Conservation (phyloP, 2,797 vertebrate species). For the Percopsis omiscomaycus region DNA sequence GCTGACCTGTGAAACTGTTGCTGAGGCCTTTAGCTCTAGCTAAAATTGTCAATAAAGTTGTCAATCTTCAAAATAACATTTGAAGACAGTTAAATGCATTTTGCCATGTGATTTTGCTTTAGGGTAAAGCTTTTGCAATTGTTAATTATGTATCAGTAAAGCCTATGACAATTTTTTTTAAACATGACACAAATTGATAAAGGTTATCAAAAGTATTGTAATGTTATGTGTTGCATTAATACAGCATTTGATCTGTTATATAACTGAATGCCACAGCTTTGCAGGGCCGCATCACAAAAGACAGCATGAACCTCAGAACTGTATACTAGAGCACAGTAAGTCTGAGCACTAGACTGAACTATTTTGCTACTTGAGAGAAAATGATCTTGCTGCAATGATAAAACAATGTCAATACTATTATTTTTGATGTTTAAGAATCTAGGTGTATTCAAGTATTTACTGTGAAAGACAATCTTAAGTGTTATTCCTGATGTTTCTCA, state of each 20-base stretch:
- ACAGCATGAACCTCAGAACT: conserved; percentile 59
- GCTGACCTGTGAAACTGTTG: conserved; percentile 22
- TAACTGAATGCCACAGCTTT: conserved; percentile 45
- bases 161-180: conserved; percentile 51
- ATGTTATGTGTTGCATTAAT: conserved; percentile 19
- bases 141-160: conserved; percentile 30
- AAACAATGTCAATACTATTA: conserved; percentile 76
- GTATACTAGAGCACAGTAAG: conserved; percentile 48
- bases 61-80: conserved; percentile 17
- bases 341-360: conserved; percentile 60
- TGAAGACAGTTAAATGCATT: conserved; percentile 19
- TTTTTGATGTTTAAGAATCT: conserved; percentile 72
- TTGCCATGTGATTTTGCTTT: conserved; percentile 39
- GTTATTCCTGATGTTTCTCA: conserved; percentile 46
- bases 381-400: conserved; percentile 33
- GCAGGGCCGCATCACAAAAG: conserved; percentile 47
- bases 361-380: conserved; percentile 67
- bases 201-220: background rate
- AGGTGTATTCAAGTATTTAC: conserved; percentile 67
- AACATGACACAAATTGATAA: conserved; percentile 22
- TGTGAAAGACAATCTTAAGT: conserved; percentile 79
- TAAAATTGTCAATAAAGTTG: conserved; percentile 16
- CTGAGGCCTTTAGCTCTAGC: conserved; percentile 28
- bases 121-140: conserved; percentile 41
- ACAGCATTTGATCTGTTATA: conserved; percentile 10